phyloP scores from a whole-genome alignment of 23 tunicate genomes.

The Halocynthia aurantium region DNA sequence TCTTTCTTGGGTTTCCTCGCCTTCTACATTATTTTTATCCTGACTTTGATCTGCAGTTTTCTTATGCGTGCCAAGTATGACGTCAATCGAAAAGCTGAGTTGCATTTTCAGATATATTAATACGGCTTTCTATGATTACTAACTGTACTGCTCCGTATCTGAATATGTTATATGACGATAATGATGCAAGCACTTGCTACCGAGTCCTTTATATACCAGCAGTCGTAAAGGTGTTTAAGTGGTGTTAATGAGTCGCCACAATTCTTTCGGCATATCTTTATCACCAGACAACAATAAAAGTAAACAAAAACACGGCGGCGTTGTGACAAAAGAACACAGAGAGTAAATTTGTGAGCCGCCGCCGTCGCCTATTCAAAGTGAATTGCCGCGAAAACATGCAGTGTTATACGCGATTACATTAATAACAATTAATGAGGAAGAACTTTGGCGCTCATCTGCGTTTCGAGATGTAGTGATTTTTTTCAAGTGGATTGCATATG shows the following conservation, averaged over 20 bases:
- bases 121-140: not conserved
- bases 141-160: not conserved
- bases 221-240: constrained; percentile 3
- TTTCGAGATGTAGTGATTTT: too few species aligned
- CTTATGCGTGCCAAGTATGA: constrained; percentile 36
- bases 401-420: constrained; percentile 8
- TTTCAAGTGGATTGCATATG: too few species aligned
- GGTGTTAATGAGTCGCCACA: constrained; percentile 19
- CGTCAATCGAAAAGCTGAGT: constrained; percentile 66
- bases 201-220: constrained; percentile 4
- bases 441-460: not conserved
- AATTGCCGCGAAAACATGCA: constrained; percentile 14
- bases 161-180: not conserved
- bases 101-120: constrained; percentile 16
- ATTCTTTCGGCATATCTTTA: constrained; percentile 12
- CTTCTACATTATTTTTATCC: not conserved
- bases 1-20: not conserved
- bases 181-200: not conserved
- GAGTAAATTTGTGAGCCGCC: constrained; percentile 7
- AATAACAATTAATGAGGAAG: constrained; percentile 17
- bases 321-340: constrained; percentile 11
- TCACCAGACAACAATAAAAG: constrained; percentile 20
- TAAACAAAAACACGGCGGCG: constrained; percentile 23
- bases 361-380: constrained; percentile 17
- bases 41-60: constrained; percentile 8